phyloP scores from a whole-genome alignment of 2,888 invertebrate species.

The Philereme vetulata region DNA sequence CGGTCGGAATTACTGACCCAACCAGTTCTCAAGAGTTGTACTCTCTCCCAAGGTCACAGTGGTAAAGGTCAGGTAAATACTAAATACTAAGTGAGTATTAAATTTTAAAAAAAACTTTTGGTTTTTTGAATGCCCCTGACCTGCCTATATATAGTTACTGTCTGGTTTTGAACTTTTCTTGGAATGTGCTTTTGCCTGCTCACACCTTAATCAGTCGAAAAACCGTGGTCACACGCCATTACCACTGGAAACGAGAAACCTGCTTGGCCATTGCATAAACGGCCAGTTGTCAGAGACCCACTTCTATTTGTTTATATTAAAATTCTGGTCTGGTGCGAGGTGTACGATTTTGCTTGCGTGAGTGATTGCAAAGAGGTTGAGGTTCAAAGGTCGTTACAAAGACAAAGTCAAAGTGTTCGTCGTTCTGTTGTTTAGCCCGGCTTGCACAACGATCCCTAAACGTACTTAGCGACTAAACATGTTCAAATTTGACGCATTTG shows the following conservation, averaged over 20 bases:
- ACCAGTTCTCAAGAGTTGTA: no score
- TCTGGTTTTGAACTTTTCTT: conserved; percentile 4
- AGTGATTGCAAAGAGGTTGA: conserved; percentile 13
- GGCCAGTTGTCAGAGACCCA: conserved; percentile 25
- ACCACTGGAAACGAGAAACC: conserved; percentile 24
- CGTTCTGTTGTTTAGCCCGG: no score
- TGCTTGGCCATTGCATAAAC: conserved; percentile 31
- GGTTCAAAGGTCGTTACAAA: conserved; percentile 20
- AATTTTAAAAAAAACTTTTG: neutral
- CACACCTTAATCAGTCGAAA: conserved; percentile 17
- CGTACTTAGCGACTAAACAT: no score
- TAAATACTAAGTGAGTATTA: no score
- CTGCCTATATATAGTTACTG: neutral
- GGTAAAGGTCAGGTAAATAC: no score
- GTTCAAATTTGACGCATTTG: no score
- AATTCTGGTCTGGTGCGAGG: conserved; percentile 30
- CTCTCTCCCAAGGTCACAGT: no score
- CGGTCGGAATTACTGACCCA: no score
- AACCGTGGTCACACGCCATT: conserved; percentile 23
- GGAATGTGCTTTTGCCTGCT: conserved; percentile 14
- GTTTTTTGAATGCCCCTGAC: conserved; percentile 12
- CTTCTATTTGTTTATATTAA: conserved; percentile 33
- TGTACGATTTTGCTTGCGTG: conserved; percentile 22
- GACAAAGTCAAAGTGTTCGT: neutral
- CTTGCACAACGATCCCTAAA: no score